phyloP scores from a whole-genome alignment of 92 coral and sea anemone genomes.

The Bergia puertoricense region DNA sequence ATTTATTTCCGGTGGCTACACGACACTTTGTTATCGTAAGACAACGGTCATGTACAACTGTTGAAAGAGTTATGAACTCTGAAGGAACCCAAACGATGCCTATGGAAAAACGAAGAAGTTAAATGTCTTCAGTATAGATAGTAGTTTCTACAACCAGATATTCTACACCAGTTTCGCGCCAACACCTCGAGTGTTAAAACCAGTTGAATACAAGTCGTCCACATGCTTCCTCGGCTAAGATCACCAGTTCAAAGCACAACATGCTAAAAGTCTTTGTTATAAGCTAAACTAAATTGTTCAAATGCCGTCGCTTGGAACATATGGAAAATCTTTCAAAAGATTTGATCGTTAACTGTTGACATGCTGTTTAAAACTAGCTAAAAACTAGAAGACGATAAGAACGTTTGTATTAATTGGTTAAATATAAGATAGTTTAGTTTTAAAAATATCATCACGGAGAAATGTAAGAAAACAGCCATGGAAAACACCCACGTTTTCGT shows the following conservation, averaged over 20 bases:
- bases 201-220: constrained; percentile 37
- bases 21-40: not conserved
- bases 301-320: not conserved
- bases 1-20: not conserved
- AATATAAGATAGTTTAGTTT: too few species aligned
- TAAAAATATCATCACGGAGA: not conserved
- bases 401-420: too few species aligned
- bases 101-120: not conserved
- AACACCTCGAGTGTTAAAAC: constrained; percentile 1
- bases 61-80: not conserved
- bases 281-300: not conserved
- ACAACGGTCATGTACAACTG: not conserved
- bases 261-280: not conserved
- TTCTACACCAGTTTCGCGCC: not conserved
- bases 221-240: constrained; percentile 9
- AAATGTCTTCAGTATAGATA: not conserved
- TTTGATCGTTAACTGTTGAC: not conserved
- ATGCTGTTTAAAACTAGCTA: not conserved
- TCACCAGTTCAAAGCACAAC: constrained; percentile 33
- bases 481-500: not conserved
- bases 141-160: not conserved
- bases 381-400: not conserved
- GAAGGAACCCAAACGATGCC: not conserved
- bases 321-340: not conserved
- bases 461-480: not conserved